Evolutionary conservation across 2,888 invertebrate species (phyloP).

Genomic region (Acrobeloides nanus): DNA sequence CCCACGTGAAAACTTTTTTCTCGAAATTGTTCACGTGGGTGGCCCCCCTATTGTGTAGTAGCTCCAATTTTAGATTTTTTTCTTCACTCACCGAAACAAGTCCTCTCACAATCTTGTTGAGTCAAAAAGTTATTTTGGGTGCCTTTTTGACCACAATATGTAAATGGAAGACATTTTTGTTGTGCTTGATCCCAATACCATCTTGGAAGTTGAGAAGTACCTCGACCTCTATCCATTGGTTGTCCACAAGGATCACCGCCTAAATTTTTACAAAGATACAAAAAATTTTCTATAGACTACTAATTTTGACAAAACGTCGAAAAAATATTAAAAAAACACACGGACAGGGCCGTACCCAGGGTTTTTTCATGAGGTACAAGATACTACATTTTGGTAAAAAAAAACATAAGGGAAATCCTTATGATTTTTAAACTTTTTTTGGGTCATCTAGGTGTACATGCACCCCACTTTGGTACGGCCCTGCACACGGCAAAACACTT

Average conservation of each 20-base stretch:
- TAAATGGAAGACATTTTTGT: slow-evolving; percentile 23
- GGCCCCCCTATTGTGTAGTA: no score
- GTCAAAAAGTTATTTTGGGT: slow-evolving; percentile 49
- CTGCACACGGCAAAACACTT: no score
- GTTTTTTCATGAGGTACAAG: no score
- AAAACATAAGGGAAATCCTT: no score
- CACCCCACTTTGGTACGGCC: no score
- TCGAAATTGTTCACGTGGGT: no score
- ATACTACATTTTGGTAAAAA: no score
- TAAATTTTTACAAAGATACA: slow-evolving; percentile 23
- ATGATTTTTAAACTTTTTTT: no score
- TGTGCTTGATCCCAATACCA: slow-evolving; percentile 28
- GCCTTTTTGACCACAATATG: slow-evolving; percentile 46
- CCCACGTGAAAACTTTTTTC: no score
- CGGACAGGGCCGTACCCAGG: no score
- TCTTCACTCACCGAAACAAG: slow-evolving; percentile 45
- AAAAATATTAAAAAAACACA: slow-evolving; percentile 8
- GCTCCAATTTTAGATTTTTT: no score
- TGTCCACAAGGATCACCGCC: slow-evolving; percentile 51
- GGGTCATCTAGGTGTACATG: no score
- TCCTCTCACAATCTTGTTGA: slow-evolving; percentile 45
- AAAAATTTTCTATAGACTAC: not conserved
- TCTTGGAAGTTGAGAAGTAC: slow-evolving; percentile 33
- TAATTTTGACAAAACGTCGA: not conserved
- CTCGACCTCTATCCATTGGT: slow-evolving; percentile 42